A percentile compares a stretch with the other conserved stretches of the same genome.
phyloP scores from a whole-genome alignment of 2,797 vertebrate genomes.

The Nothura maculosa region DNA sequence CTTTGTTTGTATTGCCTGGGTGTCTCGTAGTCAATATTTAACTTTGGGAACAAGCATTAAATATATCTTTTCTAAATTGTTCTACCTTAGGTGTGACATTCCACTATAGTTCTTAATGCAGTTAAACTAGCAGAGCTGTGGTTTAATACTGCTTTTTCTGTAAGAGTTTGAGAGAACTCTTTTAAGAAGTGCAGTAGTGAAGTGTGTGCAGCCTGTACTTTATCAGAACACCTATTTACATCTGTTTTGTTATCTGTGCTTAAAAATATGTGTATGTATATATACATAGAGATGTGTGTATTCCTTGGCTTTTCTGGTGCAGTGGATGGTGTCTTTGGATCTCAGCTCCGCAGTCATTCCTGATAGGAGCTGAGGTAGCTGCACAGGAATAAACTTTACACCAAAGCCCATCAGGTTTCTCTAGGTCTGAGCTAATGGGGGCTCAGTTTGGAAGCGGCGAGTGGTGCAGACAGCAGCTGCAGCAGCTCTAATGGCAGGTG shows the following conservation, averaged over 20 bases:
- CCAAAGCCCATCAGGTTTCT: not conserved
- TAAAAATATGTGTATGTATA: not conserved
- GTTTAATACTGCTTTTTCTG: not conserved
- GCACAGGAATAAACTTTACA: not conserved
- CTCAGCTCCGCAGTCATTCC: not conserved
- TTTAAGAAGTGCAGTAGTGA: not conserved
- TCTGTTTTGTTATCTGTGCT: not conserved
- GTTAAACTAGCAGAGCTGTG: not conserved
- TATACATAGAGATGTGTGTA: not conserved
- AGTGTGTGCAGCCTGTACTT: not conserved
- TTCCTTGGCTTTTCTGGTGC: not conserved
- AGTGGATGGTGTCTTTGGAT: not conserved
- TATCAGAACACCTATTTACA: not conserved
- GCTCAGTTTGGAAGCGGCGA: not conserved
- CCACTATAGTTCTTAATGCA: not conserved
- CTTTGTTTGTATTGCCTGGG: not conserved
- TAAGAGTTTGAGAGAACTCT: not conserved
- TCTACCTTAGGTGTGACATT: not conserved
- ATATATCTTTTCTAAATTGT: not conserved
- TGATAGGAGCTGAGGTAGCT: not conserved
- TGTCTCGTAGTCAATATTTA: not conserved
- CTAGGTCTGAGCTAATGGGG: not conserved
- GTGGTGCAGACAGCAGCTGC: not conserved
- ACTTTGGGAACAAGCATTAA: not conserved
- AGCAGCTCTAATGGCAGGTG: slow-evolving; percentile 14